Evolutionary conservation across 1,140 invertebrate species (phyloP).

Genomic region (Ceratina japonica): DNA sequence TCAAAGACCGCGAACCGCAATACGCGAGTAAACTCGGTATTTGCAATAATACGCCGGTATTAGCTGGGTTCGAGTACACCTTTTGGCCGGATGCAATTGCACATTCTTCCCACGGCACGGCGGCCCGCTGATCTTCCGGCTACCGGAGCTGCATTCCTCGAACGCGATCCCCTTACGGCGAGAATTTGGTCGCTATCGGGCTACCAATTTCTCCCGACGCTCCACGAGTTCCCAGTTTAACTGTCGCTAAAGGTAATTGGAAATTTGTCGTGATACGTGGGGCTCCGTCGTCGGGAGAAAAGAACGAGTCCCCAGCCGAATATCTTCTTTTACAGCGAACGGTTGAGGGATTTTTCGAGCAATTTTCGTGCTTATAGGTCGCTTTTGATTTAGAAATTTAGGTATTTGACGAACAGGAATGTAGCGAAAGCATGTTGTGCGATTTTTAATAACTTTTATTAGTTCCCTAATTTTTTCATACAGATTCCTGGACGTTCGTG

Average conservation of each 20-base stretch:
- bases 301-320: too few species aligned
- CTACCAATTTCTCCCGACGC: conserved; percentile 32
- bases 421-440: too few species aligned
- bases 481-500: too few species aligned
- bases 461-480: too few species aligned
- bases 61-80: conserved; percentile 16
- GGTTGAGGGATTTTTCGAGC: neutral
- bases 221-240: neutral
- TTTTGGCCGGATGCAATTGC: conserved; percentile 50
- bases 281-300: neutral
- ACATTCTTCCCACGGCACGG: conserved; percentile 43
- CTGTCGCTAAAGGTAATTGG: conserved; percentile 21
- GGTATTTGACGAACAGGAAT: too few species aligned
- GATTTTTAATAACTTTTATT: too few species aligned
- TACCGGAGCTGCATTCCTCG: conserved; percentile 36
- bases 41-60: conserved; percentile 44
- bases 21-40: conserved; percentile 25
- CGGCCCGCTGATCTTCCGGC: conserved; percentile 19
- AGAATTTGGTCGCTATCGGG: conserved; percentile 29
- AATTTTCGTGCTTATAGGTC: neutral
- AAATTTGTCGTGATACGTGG: neutral
- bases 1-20: neutral
- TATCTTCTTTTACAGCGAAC: conserved; percentile 1
- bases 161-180: conserved; percentile 3
- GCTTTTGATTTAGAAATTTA: too few species aligned